These are phyloP conservation scores for Drosophila kanapiae DNA, from an alignment of 1,140 invertebrate genomes.

Conservation along the genomic window DNA sequence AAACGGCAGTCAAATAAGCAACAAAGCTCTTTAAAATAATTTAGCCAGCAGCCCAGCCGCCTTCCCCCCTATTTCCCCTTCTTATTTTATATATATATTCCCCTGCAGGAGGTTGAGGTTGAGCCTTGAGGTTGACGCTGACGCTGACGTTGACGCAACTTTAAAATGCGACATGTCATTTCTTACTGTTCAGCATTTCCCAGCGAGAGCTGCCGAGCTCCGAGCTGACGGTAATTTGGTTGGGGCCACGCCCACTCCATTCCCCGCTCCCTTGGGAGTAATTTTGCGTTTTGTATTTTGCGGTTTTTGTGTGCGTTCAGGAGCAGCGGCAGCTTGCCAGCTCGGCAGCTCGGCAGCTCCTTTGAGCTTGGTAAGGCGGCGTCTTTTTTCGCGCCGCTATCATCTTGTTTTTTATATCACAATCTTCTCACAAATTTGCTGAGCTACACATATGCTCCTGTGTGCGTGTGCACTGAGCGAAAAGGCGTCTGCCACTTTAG, in stretches of 20 bases:
- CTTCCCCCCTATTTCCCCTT: background rate
- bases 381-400: slow-evolving; percentile 50
- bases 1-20: slow-evolving; percentile 63
- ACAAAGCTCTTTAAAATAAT: slow-evolving; percentile 79
- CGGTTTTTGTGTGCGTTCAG: slow-evolving; percentile 58
- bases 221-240: slow-evolving; percentile 25
- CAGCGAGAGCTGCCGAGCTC: background rate
- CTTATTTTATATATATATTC: background rate
- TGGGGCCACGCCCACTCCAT: slow-evolving; percentile 31
- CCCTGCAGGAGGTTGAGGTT: slow-evolving; percentile 7
- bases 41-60: slow-evolving; percentile 31
- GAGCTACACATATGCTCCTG: slow-evolving; percentile 31
- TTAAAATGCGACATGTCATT: slow-evolving; percentile 75
- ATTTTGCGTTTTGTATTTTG: slow-evolving; percentile 82
- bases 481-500: slow-evolving; percentile 7
- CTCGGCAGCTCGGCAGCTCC: slow-evolving; percentile 9
- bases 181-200: slow-evolving; percentile 54
- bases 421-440: slow-evolving; percentile 68
- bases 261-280: slow-evolving; percentile 65
- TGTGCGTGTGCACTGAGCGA: slow-evolving; percentile 34
- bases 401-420: slow-evolving; percentile 58
- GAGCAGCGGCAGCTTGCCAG: slow-evolving; percentile 4
- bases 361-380: slow-evolving; percentile 9
- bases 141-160: slow-evolving; percentile 56
- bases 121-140: slow-evolving; percentile 42